A percentile compares a stretch with the other conserved stretches of the same genome.
Conservation (phyloP, 2,113 vertebrate genomes). For the Gasterosteus aculeatus region DNA sequence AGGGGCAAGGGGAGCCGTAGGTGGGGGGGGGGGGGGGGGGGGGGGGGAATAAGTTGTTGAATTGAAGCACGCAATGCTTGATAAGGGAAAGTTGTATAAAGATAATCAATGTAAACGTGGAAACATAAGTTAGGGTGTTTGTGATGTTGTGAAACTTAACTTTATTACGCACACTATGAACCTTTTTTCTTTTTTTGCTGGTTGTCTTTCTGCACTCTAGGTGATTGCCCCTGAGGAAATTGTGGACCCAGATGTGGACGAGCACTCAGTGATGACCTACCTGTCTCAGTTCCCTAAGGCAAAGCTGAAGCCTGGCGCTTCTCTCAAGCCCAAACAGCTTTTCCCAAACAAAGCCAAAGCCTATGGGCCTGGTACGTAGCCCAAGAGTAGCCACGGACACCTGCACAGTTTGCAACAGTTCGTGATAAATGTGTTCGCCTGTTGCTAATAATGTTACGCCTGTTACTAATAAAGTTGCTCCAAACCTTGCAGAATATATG, state of each 20-base stretch:
- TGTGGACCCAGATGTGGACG: slow-evolving; percentile 93
- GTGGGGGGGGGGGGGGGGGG: slow-evolving; percentile 9
- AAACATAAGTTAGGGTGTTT: neutral
- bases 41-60: slow-evolving; percentile 43
- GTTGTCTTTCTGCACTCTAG: slow-evolving; percentile 63
- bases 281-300: slow-evolving; percentile 95
- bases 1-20: slow-evolving; percentile 37
- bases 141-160: slow-evolving; percentile 7
- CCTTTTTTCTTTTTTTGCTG: neutral
- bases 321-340: slow-evolving; percentile 85
- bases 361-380: slow-evolving; percentile 88
- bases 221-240: slow-evolving; percentile 95
- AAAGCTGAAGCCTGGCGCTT: slow-evolving; percentile 91
- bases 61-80: slow-evolving; percentile 41
- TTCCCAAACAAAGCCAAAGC: slow-evolving; percentile 89
- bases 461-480: neutral
- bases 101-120: slow-evolving; percentile 4
- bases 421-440: slow-evolving; percentile 2
- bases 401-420: slow-evolving; percentile 12
- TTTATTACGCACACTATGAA: neutral
- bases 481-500: neutral
- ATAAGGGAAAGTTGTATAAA: slow-evolving; percentile 32
- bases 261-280: slow-evolving; percentile 96
- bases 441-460: neutral
- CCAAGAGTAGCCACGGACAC: neutral